phyloP scores from a whole-genome alignment of 2,797 vertebrate genomes.

The Nasua narica region DNA sequence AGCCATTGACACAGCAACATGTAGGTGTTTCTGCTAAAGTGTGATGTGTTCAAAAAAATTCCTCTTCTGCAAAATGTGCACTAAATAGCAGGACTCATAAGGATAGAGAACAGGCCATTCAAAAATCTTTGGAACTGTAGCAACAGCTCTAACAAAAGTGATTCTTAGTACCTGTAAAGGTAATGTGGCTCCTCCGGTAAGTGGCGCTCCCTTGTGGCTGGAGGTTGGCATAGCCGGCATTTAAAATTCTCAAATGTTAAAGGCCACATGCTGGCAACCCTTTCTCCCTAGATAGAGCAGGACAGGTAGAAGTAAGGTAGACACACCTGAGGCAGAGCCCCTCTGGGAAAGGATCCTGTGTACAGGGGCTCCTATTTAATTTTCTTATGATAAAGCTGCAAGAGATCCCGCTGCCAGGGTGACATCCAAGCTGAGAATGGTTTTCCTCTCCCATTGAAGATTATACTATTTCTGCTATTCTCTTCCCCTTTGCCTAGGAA shows the following conservation, averaged over 20 bases:
- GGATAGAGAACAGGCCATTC: neutral
- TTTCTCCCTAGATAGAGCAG: neutral
- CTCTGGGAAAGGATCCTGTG: neutral
- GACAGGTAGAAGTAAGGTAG: no score
- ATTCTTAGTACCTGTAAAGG: neutral
- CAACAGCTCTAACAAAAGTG: neutral
- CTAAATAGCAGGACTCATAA: neutral
- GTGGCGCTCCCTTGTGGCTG: neutral
- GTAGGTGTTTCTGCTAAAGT: neutral
- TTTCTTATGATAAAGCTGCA: neutral
- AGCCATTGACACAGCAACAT: neutral
- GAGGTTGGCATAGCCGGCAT: neutral
- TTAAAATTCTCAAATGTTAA: neutral
- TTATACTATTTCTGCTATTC: neutral
- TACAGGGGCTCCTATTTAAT: neutral
- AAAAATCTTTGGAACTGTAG: neutral
- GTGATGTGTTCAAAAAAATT: neutral
- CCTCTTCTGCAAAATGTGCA: neutral
- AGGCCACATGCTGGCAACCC: neutral
- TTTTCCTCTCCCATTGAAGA: neutral
- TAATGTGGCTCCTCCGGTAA: neutral
- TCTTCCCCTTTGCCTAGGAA: neutral
- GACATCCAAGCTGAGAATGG: neutral
- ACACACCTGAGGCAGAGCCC: rapidly evolving
- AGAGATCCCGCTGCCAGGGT: neutral